phyloP scores from a whole-genome alignment of 2,888 invertebrate genomes.

The Eustalomyia histrio region DNA sequence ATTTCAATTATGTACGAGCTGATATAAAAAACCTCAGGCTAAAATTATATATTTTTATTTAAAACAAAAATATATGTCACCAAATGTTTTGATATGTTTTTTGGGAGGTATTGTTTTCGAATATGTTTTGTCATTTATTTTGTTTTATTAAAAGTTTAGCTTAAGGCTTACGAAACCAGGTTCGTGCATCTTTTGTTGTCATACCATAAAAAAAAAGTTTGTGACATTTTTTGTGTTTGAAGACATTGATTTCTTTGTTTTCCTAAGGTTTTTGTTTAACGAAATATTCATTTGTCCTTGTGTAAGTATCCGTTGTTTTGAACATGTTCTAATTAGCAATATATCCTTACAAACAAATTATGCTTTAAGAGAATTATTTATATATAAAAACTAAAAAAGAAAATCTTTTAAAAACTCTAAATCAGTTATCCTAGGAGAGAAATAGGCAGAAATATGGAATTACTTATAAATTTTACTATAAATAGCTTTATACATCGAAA shows the following conservation, averaged over 20 bases:
- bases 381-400: too few relatives aligned
- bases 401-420: too few relatives aligned
- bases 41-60: neutral
- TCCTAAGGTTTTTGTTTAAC: neutral
- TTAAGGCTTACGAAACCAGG: slow-evolving; percentile 16
- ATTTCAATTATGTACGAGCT: neutral
- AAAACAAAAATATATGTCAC: slow-evolving; percentile 48
- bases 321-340: slow-evolving; percentile 38
- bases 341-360: slow-evolving; percentile 24
- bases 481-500: too few relatives aligned
- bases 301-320: slow-evolving; percentile 12
- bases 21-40: neutral
- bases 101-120: slow-evolving; percentile 42
- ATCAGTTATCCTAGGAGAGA: too few relatives aligned
- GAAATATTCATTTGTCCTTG: slow-evolving; percentile 14
- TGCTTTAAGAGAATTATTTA: too few relatives aligned
- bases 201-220: slow-evolving; percentile 30
- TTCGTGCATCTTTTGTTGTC: slow-evolving; percentile 2
- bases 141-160: slow-evolving; percentile 41
- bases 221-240: slow-evolving; percentile 19
- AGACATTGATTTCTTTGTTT: neutral
- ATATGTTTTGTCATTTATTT: slow-evolving; percentile 65
- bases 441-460: too few relatives aligned
- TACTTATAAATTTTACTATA: too few relatives aligned
- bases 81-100: slow-evolving; percentile 46